Conservation (phyloP, 2,113 vertebrate genomes). For the Rhinogobius similis region DNA sequence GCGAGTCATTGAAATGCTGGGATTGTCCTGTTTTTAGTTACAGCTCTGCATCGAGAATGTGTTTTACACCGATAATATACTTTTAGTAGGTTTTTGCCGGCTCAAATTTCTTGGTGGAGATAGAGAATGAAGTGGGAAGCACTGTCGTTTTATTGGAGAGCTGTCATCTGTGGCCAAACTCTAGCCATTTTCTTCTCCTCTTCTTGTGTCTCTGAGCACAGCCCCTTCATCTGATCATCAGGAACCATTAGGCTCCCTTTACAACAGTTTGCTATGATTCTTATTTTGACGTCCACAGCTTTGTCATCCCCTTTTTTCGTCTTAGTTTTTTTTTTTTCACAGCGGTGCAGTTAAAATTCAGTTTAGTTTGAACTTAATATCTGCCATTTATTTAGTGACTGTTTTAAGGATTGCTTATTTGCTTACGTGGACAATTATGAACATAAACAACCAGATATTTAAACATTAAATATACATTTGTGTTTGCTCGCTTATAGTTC, state of each 20-base stretch:
- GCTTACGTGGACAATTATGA: background rate
- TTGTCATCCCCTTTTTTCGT: slow-evolving; percentile 33
- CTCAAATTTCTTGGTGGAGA: slow-evolving; percentile 4
- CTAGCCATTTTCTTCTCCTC: slow-evolving; percentile 56
- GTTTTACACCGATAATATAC: slow-evolving; percentile 2
- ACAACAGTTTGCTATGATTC: slow-evolving; percentile 46
- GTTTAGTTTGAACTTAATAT: background rate
- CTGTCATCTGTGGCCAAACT: slow-evolving; percentile 60
- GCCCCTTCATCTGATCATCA: slow-evolving; percentile 46
- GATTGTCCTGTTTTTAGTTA: background rate
- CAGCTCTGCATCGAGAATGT: background rate
- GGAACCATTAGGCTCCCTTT: slow-evolving; percentile 65
- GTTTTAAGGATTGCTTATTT: background rate
- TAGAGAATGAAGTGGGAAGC: slow-evolving; percentile 38
- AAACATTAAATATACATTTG: background rate
- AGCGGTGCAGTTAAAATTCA: background rate
- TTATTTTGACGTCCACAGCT: slow-evolving; percentile 35
- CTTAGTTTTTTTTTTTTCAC: slow-evolving; percentile 32
- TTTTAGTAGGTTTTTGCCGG: background rate
- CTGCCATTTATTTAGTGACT: background rate
- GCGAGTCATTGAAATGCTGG: slow-evolving; percentile 21
- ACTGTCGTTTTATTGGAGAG: slow-evolving; percentile 59
- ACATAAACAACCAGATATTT: background rate
- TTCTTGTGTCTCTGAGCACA: slow-evolving; percentile 14
- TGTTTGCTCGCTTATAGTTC: background rate